These are phyloP conservation scores for Aphyosemion australe DNA, from an alignment of 2,113 vertebrate species.

Conservation along the genomic window DNA sequence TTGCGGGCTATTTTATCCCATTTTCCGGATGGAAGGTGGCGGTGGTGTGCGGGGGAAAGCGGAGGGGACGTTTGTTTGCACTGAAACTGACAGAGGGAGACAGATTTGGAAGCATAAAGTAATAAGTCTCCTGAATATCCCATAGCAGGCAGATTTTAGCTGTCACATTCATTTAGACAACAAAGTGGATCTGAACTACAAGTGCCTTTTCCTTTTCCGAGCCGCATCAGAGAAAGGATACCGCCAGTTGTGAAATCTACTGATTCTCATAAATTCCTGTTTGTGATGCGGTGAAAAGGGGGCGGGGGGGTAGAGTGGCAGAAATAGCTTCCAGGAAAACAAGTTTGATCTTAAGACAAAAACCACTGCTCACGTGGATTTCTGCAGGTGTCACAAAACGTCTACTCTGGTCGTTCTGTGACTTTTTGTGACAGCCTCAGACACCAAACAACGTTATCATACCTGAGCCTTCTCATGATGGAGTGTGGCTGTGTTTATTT, in stretches of 20 bases:
- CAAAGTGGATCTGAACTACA: conserved; percentile 60
- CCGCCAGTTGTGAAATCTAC: conserved; percentile 39
- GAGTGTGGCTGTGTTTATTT: conserved; percentile 59
- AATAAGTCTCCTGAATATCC: conserved; percentile 69
- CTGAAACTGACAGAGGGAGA: conserved; percentile 69
- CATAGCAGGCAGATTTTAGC: conserved; percentile 68
- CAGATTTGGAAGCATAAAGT: conserved; percentile 68
- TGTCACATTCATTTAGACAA: conserved; percentile 68
- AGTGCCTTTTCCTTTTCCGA: conserved; percentile 27
- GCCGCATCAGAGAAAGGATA: conserved; percentile 47
- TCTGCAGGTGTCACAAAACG: conserved; percentile 29
- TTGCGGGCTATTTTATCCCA: conserved; percentile 67
- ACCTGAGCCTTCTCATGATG: conserved; percentile 56
- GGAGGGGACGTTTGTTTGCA: conserved; percentile 60
- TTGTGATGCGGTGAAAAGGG: conserved; percentile 13
- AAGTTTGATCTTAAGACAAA: conserved; percentile 45
- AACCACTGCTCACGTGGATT: conserved; percentile 46
- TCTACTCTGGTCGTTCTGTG: conserved; percentile 1
- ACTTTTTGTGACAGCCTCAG: conserved; percentile 51
- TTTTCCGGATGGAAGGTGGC: conserved; percentile 57
- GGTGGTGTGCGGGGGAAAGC: conserved; percentile 5
- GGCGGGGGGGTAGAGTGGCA: conserved; percentile 14
- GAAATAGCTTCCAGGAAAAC: conserved; percentile 17
- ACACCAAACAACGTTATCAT: conserved; percentile 56
- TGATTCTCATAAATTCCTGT: conserved; percentile 22